Conservation (phyloP, 2,888 invertebrate genomes). For the Drosophila vallismaia region DNA sequence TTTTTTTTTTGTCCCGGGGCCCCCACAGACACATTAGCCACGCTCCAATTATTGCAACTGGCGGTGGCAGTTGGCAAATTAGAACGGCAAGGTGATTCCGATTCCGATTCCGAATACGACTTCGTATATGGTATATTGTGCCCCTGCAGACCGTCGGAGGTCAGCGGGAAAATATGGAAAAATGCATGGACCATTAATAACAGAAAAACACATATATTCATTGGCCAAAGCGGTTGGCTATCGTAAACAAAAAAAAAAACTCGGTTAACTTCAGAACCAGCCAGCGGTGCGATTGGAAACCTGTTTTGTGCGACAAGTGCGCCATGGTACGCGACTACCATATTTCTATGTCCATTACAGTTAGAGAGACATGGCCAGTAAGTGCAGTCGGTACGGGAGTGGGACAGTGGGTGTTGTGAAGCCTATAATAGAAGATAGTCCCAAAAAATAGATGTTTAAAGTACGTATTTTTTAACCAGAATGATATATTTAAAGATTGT, state of each 20-base stretch:
- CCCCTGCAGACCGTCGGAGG: slow-evolving; percentile 66
- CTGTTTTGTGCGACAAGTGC: slow-evolving; percentile 72
- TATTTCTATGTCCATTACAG: slow-evolving; percentile 72
- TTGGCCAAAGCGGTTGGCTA: slow-evolving; percentile 52
- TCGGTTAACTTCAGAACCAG: slow-evolving; percentile 39
- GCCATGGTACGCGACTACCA: slow-evolving; percentile 51
- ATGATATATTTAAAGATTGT: too few relatives aligned
- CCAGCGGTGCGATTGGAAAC: slow-evolving; percentile 50
- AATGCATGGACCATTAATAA: slow-evolving; percentile 64
- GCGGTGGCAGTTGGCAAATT: slow-evolving; percentile 69
- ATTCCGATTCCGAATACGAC: too few relatives aligned
- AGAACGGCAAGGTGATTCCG: slow-evolving; percentile 69
- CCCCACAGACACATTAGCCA: slow-evolving; percentile 44
- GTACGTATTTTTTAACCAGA: too few relatives aligned
- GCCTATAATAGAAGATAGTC: too few relatives aligned
- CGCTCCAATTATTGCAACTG: slow-evolving; percentile 64
- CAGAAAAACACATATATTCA: slow-evolving; percentile 27
- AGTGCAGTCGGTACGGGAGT: slow-evolving; percentile 54
- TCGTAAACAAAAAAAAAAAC: slow-evolving; percentile 38
- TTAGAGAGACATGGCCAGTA: slow-evolving; percentile 71
- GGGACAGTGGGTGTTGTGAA: slow-evolving; percentile 51
- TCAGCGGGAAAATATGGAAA: slow-evolving; percentile 78
- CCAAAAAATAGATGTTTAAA: too few relatives aligned
- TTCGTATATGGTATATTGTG: too few relatives aligned
- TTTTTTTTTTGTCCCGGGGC: slow-evolving; percentile 48